These are phyloP conservation scores for Peribatodes rhomboidaria DNA, from an alignment of 2,888 invertebrate genomes.

Conservation along the genomic window DNA sequence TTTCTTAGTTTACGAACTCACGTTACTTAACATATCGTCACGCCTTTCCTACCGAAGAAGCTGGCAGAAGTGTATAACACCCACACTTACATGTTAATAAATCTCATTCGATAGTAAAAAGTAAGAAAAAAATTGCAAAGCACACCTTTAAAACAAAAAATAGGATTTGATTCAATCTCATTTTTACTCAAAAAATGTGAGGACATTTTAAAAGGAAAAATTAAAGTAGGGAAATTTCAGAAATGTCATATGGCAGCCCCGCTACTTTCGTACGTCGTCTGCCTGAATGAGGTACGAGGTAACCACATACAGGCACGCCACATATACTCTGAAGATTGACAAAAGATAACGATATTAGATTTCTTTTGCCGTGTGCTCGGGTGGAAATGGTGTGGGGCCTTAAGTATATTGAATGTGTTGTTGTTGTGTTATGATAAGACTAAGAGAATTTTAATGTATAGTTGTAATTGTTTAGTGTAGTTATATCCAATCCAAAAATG, in stretches of 20 bases:
- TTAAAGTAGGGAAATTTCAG: not conserved
- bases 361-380: not conserved
- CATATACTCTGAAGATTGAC: slow-evolving; percentile 18
- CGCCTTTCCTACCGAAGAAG: too few species aligned
- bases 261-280: not conserved
- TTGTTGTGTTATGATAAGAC: slow-evolving; percentile 8
- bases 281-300: slow-evolving; percentile 10
- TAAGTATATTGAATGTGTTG: not conserved
- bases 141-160: too few species aligned
- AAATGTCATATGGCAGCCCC: not conserved
- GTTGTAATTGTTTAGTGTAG: too few species aligned
- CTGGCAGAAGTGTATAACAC: too few species aligned
- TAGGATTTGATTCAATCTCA: too few species aligned
- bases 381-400: not conserved
- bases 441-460: not conserved
- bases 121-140: too few species aligned
- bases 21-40: too few species aligned
- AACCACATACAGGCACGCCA: slow-evolving; percentile 1
- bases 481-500: too few species aligned
- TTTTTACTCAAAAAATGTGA: not conserved
- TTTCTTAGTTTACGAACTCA: too few species aligned
- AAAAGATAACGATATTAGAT: slow-evolving; percentile 22
- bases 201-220: not conserved
- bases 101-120: too few species aligned
- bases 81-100: too few species aligned